Base-by-base conservation (phyloP, 1,140 invertebrate genomes). In the Tetramorium alpestre region DNA sequence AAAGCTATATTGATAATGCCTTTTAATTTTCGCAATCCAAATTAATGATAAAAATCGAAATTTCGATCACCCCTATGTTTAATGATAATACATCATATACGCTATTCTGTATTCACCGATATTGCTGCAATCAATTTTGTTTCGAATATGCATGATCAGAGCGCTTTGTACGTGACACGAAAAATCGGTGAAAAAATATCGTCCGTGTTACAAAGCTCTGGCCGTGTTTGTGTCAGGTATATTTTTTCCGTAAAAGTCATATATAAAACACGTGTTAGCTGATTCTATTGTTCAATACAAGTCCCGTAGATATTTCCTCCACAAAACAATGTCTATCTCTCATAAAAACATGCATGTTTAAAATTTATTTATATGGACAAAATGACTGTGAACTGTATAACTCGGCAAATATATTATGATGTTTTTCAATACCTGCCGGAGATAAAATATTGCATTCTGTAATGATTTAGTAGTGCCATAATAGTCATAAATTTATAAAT, bases 161-260 rank as follows among this genome's bases (percentile, higher is more conserved):
- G 54, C 28, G n/a, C 22, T 84, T 84, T 84, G 69, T 60, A 70
- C 56, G 80, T 84, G 80, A 75, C 69, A 38, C 22, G 80, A 84
- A 84, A 84, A 73, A 75, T 60, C 22, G 80, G 25, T n/a, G 54
- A 62, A 84, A 75, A 75, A 75, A 75, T 58, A 82, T 60, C 80
- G 25, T 2, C 33, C 38, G 25, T 25, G 67, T 69, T 77, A 56
- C 64, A 28, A 41, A 58, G 44, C 75, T n/a, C 25, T 47, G 22
- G 10, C 16, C 16, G 16, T 38, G 69, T 60, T 44, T 73, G 70
- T 47, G 67, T 49, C 62, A 69, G 58, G 77, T 69, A n/a, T 54
- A 67, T 80, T 84, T 84, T 81, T 84, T 73, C 41, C 28, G n/a
- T n/a, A 28, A 60, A 75, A 84, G 44, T 75, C 41, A 33, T 49